phyloP scores from a whole-genome alignment of 2,113 vertebrate genomes.

The Jacana jacana region DNA sequence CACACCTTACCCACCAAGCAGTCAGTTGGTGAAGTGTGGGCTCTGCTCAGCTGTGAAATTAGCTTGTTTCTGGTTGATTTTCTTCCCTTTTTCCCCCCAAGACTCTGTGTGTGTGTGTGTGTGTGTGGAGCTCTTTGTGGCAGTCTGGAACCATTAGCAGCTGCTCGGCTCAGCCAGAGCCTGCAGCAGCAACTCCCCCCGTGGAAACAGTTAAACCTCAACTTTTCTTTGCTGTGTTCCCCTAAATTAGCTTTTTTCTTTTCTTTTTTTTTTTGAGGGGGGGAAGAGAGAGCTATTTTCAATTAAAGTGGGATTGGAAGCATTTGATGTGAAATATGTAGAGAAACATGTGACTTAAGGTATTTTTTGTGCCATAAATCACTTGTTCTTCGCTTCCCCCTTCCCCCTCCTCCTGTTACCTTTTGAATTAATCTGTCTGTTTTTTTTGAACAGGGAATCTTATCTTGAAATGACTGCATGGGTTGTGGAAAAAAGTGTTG shows the following conservation, averaged over 20 bases:
- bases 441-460: slow-evolving; percentile 50
- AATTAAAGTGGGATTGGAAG: neutral
- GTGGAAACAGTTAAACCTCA: slow-evolving; percentile 4
- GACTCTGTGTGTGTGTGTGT: slow-evolving; percentile 29
- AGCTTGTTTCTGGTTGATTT: slow-evolving; percentile 36
- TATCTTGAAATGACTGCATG: slow-evolving; percentile 10
- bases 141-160: slow-evolving; percentile 53
- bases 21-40: slow-evolving; percentile 56
- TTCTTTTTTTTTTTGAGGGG: neutral
- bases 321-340: neutral
- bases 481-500: slow-evolving; percentile 13
- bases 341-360: neutral
- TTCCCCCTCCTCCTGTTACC: neutral
- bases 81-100: neutral
- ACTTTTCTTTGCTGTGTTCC: neutral
- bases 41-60: slow-evolving; percentile 65
- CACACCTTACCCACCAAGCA: slow-evolving; percentile 18
- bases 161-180: slow-evolving; percentile 15
- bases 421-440: slow-evolving; percentile 21
- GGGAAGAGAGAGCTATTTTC: neutral
- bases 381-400: neutral
- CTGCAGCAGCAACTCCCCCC: neutral
- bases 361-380: slow-evolving; percentile 19
- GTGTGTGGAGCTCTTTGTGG: slow-evolving; percentile 56
- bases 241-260: neutral